Evolutionary conservation across 2,113 vertebrate species (phyloP).

Genomic region (Columbina picui): DNA sequence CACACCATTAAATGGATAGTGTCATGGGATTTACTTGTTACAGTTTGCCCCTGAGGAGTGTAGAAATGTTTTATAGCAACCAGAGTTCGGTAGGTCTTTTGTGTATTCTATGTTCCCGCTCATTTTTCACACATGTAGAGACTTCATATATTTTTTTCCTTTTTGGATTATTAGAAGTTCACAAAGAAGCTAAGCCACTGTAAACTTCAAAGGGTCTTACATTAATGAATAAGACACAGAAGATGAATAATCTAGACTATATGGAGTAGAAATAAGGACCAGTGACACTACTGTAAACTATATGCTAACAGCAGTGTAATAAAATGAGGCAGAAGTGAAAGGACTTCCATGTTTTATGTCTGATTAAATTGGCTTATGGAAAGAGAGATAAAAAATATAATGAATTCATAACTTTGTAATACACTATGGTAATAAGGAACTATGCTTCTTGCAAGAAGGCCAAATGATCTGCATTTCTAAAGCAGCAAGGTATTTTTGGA

Average conservation of each 20-base stretch:
- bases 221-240: not conserved
- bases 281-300: constrained; percentile 29
- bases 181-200: not conserved
- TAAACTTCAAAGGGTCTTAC: constrained; percentile 37
- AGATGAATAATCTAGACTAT: constrained; percentile 31
- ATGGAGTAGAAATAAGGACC: not conserved
- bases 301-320: constrained; percentile 23
- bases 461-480: not conserved
- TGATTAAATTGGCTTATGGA: constrained; percentile 3
- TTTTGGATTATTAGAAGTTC: not conserved
- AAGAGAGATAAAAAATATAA: not conserved
- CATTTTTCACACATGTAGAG: not conserved
- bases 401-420: not conserved
- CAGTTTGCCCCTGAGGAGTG: constrained; percentile 17
- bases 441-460: not conserved
- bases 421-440: not conserved
- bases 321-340: constrained; percentile 47
- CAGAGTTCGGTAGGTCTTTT: not conserved
- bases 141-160: not conserved
- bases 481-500: not conserved
- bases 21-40: constrained; percentile 39
- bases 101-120: not conserved
- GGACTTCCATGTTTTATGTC: not conserved
- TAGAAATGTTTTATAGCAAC: constrained; percentile 44
- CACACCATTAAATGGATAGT: constrained; percentile 21